Evolutionary conservation across 2,113 vertebrate species (phyloP).

Genomic region (Laticauda colubrina): DNA sequence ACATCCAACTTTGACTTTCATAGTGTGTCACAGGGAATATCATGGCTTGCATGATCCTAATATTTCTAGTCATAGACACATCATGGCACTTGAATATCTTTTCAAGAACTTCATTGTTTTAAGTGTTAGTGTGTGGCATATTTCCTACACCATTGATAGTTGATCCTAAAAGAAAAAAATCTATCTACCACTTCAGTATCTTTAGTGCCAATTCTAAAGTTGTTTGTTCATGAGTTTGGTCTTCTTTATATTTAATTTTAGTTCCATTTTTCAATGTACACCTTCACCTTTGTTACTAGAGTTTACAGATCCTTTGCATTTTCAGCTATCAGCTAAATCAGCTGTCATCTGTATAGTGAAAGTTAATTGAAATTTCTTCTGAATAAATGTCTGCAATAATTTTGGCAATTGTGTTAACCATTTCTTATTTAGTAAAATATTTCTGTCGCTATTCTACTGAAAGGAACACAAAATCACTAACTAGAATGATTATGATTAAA

Average conservation of each 20-base stretch:
- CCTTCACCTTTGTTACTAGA: not conserved
- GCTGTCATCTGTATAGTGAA: not conserved
- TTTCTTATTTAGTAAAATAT: not conserved
- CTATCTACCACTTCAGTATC: not conserved
- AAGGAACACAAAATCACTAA: not conserved
- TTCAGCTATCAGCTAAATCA: not conserved
- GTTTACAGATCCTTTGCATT: not conserved
- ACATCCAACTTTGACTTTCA: not conserved
- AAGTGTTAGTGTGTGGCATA: not conserved
- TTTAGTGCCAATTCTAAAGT: not conserved
- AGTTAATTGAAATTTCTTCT: not conserved
- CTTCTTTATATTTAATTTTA: not conserved
- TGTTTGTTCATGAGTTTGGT: not conserved
- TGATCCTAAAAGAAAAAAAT: not conserved
- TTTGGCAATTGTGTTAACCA: not conserved
- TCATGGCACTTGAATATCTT: not conserved
- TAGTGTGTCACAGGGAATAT: not conserved
- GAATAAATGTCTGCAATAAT: not conserved
- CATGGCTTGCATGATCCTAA: not conserved
- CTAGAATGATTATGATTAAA: not conserved
- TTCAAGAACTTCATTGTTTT: not conserved
- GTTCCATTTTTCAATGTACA: not conserved
- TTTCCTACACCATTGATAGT: not conserved
- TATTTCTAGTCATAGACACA: not conserved
- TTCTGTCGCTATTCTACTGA: not conserved